These are phyloP conservation scores for Drosophila eohydei DNA, from an alignment of 2,888 invertebrate species.

Conservation along the genomic window DNA sequence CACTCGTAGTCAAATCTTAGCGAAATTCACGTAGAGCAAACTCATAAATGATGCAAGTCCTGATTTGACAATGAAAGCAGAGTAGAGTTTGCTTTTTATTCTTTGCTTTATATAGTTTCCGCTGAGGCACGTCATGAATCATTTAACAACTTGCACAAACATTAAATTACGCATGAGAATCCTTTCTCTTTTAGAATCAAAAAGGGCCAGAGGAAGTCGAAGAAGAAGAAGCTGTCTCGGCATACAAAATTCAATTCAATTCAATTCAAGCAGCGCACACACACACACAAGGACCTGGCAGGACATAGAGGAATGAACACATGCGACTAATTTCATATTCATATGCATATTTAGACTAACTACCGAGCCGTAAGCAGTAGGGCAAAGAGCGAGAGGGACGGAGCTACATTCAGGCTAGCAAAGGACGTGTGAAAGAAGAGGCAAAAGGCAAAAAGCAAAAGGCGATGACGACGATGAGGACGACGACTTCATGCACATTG, in stretches of 20 bases:
- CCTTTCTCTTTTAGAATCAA: slow-evolving; percentile 38
- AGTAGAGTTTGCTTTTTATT: not conserved
- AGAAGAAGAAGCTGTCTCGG: slow-evolving; percentile 15
- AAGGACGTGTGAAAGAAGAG: slow-evolving; percentile 15
- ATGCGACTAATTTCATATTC: slow-evolving; percentile 77
- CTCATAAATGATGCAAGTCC: slow-evolving; percentile 5
- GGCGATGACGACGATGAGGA: slow-evolving; percentile 19
- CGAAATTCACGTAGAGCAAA: not conserved
- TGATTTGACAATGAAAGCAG: slow-evolving; percentile 29
- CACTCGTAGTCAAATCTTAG: not conserved
- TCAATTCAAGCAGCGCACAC: slow-evolving; percentile 42
- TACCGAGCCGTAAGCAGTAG: slow-evolving; percentile 53
- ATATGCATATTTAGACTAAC: slow-evolving; percentile 76
- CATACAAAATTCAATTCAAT: slow-evolving; percentile 62
- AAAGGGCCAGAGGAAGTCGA: slow-evolving; percentile 2
- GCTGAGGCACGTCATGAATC: slow-evolving; percentile 54
- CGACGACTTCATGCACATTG: slow-evolving; percentile 62
- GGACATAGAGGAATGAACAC: slow-evolving; percentile 52
- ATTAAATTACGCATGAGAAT: slow-evolving; percentile 69
- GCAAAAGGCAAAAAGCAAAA: slow-evolving; percentile 25
- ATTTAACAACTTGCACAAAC: slow-evolving; percentile 70
- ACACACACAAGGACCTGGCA: slow-evolving; percentile 10
- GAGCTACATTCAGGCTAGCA: slow-evolving; percentile 5
- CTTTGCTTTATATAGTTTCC: not conserved
- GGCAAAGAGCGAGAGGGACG: slow-evolving; percentile 8